Percentiles rank a stretch among this genome's conserved stretches.
Evolutionary conservation across 2,797 vertebrate genomes (phyloP).

Genomic region (Danio kyathit): DNA sequence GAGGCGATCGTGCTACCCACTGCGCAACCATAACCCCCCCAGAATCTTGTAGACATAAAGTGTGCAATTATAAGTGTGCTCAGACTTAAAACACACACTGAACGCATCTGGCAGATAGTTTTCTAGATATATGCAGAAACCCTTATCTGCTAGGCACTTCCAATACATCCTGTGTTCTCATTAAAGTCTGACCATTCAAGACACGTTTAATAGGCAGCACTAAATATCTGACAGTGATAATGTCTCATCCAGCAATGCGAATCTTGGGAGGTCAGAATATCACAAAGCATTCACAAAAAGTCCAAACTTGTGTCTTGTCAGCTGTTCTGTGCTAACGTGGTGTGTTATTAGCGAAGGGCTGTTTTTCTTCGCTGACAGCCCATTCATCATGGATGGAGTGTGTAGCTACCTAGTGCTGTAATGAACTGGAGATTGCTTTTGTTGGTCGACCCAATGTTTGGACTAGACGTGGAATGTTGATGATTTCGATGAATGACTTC

Average conservation of each 20-base stretch:
- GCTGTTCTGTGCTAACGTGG: conserved; percentile 49
- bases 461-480: conserved; percentile 75
- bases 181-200: not conserved
- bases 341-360: conserved; percentile 71
- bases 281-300: conserved; percentile 36
- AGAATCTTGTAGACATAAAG: no score
- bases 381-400: conserved; percentile 86
- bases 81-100: not conserved
- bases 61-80: no score
- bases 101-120: conserved; percentile 14
- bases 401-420: conserved; percentile 84
- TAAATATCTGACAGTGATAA: conserved; percentile 17
- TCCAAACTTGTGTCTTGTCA: conserved; percentile 37
- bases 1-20: no score
- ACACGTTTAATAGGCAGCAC: conserved; percentile 2
- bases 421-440: conserved; percentile 83
- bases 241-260: conserved; percentile 19
- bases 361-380: conserved; percentile 91
- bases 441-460: conserved; percentile 84
- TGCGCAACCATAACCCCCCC: no score
- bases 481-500: conserved; percentile 77
- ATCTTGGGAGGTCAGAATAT: conserved; percentile 29
- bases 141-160: conserved; percentile 7
- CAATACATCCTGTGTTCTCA: conserved; percentile 13
- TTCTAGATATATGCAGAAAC: conserved; percentile 18